Percentiles rank a stretch among this genome's conserved stretches.
Conservation (phyloP, 1,140 invertebrate genomes). For the Apis laboriosa region DNA sequence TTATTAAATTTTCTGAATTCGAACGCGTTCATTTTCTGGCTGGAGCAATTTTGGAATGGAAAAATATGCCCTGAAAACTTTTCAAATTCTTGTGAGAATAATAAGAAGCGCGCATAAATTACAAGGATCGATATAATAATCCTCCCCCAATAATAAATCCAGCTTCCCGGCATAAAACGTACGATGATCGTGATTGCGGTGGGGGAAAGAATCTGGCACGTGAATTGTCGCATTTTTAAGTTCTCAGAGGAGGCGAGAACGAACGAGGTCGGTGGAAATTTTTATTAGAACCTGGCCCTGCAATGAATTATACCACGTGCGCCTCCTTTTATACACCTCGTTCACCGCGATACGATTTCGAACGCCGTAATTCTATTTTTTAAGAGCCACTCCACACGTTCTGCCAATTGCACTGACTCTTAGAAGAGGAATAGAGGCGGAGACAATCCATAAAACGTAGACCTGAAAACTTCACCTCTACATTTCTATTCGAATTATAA, state of each 20-base stretch:
- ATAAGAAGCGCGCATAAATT: constrained; percentile 9
- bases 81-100: neutral
- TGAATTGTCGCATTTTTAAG: constrained; percentile 43
- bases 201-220: constrained; percentile 21
- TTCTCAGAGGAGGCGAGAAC: constrained; percentile 28
- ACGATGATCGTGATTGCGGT: constrained; percentile 5
- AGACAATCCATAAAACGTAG: constrained; percentile 30
- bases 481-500: neutral
- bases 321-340: constrained; percentile 11
- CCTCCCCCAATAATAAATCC: constrained; percentile 13
- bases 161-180: neutral
- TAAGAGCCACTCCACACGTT: constrained; percentile 32
- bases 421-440: neutral
- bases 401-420: constrained; percentile 12
- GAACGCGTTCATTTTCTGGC: too few relatives aligned
- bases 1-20: too few relatives aligned
- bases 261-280: constrained; percentile 56
- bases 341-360: constrained; percentile 42
- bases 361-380: constrained; percentile 51
- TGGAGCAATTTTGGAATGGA: neutral
- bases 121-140: neutral
- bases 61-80: neutral
- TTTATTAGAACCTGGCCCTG: constrained; percentile 50
- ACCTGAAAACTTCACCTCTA: neutral
- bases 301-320: constrained; percentile 42